A percentile compares a stretch with the other conserved stretches of the same genome.
Conservation (phyloP, 2,113 vertebrate species). For the Xerus inauris region DNA sequence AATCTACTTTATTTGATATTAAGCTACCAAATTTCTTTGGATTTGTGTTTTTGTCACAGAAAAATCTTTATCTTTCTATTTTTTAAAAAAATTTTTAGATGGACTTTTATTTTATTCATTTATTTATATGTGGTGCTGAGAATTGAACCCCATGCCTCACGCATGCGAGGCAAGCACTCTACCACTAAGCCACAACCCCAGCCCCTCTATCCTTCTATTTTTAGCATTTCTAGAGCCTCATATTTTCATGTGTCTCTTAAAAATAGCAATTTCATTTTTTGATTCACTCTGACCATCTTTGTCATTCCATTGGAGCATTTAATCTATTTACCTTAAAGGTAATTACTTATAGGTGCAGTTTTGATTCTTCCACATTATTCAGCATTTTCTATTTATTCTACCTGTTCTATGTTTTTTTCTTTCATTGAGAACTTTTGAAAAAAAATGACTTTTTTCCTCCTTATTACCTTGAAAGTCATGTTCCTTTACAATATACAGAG, state of each 20-base stretch:
- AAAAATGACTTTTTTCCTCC: background rate
- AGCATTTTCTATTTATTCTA: background rate
- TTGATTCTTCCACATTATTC: background rate
- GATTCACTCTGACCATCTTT: background rate
- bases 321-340: background rate
- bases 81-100: too few species aligned
- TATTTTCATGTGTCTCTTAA: background rate
- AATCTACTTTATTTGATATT: constrained; percentile 14
- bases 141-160: too few species aligned
- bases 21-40: background rate
- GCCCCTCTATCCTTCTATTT: background rate
- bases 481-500: background rate
- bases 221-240: background rate
- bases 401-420: background rate
- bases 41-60: background rate
- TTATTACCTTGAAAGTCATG: background rate
- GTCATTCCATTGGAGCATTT: background rate
- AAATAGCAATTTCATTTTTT: background rate
- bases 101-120: too few species aligned
- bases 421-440: background rate
- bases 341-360: background rate
- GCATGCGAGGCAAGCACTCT: too few species aligned
- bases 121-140: too few species aligned
- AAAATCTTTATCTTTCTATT: background rate
- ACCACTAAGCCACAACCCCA: too few species aligned